These are phyloP conservation scores for Gnathonemus echidnorhynchus DNA, from an alignment of 2,113 vertebrate genomes.

Conservation along the genomic window DNA sequence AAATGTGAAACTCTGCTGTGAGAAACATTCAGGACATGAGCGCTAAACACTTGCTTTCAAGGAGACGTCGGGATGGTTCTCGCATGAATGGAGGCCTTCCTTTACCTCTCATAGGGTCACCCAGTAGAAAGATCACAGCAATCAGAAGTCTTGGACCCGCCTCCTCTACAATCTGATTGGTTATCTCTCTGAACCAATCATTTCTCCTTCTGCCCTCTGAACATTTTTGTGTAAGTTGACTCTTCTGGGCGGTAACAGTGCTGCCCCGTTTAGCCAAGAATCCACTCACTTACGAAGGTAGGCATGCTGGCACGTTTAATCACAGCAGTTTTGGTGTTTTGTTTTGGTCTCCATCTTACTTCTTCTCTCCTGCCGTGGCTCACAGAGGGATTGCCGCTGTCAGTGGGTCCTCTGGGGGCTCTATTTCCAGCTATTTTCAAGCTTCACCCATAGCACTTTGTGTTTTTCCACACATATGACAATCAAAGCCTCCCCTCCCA, in stretches of 20 bases:
- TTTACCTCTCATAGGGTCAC: background rate
- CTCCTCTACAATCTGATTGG: too few species aligned
- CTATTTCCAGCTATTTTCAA: slow-evolving; percentile 28
- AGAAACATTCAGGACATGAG: background rate
- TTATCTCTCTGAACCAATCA: too few species aligned
- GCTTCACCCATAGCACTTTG: slow-evolving; percentile 21
- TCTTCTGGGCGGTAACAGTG: too few species aligned
- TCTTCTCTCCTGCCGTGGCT: slow-evolving; percentile 4
- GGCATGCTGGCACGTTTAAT: slow-evolving; percentile 2
- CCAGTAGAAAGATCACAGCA: background rate
- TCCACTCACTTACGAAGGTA: background rate
- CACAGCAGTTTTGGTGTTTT: slow-evolving; percentile 16
- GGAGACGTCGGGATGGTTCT: background rate
- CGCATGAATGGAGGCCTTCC: background rate
- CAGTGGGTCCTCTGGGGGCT: slow-evolving; percentile 21
- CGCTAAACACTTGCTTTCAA: background rate
- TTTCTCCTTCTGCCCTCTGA: too few species aligned
- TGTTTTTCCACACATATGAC: slow-evolving; percentile 36
- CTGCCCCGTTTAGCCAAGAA: background rate
- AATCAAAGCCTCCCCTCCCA: slow-evolving; percentile 36
- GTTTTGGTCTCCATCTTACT: slow-evolving; percentile 2
- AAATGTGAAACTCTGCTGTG: background rate
- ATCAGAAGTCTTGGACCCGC: background rate
- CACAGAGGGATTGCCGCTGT: slow-evolving; percentile 16
- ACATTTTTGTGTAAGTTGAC: too few species aligned